These are phyloP conservation scores for Cheilosia vernalis DNA, from an alignment of 2,888 invertebrate genomes.

Conservation along the genomic window DNA sequence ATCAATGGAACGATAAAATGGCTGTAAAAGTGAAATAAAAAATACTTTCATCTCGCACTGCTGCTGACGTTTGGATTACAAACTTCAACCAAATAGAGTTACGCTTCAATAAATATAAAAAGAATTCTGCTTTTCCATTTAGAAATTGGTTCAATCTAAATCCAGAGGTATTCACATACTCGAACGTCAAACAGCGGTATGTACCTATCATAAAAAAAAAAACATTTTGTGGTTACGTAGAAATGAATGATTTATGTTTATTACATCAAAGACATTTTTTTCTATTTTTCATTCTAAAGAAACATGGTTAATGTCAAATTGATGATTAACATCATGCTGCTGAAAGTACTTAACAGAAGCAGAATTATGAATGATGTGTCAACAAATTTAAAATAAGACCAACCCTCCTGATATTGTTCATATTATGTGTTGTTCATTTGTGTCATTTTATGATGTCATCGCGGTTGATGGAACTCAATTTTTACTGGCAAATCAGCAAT, in stretches of 20 bases:
- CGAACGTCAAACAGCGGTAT: not conserved
- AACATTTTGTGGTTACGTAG: not conserved
- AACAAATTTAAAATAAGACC: not conserved
- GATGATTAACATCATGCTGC: not conserved
- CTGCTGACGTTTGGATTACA: not conserved
- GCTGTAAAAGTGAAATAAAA: not conserved
- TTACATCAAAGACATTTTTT: not conserved
- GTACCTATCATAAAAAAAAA: not conserved
- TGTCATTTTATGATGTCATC: not conserved
- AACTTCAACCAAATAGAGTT: not conserved
- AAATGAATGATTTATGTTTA: conserved; percentile 1
- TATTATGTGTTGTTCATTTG: not conserved
- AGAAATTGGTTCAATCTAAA: not conserved
- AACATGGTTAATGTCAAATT: not conserved
- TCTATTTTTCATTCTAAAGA: not conserved
- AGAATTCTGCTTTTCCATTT: not conserved
- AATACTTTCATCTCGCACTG: not conserved
- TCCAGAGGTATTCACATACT: not conserved
- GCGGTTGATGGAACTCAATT: not conserved
- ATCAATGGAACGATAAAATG: not conserved
- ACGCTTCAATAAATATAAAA: conserved; percentile 1
- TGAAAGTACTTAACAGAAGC: not conserved
- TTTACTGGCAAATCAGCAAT: no score
- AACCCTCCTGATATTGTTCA: not conserved
- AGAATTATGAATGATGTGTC: not conserved